Conservation (phyloP, 2,113 vertebrate genomes). For the Passer montanus region DNA sequence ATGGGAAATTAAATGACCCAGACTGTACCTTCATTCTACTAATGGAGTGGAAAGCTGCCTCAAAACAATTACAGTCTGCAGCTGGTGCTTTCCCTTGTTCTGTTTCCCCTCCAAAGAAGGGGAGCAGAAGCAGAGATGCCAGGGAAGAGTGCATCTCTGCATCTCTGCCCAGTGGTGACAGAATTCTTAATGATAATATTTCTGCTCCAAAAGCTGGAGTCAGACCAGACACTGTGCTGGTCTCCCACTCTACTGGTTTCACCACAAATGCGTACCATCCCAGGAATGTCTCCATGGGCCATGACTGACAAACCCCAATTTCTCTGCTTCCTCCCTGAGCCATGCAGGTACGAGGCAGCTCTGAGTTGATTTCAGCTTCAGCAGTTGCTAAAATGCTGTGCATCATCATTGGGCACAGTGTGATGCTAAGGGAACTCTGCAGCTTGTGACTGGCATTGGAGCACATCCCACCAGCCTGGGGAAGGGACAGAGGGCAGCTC, state of each 20-base stretch:
- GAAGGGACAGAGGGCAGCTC: neutral
- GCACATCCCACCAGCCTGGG: neutral
- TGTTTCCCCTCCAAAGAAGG: neutral
- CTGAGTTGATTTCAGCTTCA: neutral
- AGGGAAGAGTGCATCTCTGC: neutral
- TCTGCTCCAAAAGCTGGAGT: neutral
- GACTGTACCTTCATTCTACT: neutral
- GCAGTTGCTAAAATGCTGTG: neutral
- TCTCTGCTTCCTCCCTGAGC: neutral
- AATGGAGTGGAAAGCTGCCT: neutral
- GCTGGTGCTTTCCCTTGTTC: neutral
- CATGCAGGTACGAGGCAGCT: neutral
- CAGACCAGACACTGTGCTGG: neutral
- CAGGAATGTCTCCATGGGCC: neutral
- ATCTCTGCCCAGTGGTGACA: neutral
- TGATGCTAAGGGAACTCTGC: neutral
- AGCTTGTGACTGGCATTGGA: rapidly evolving
- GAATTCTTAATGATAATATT: neutral
- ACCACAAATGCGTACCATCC: neutral
- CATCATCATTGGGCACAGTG: neutral
- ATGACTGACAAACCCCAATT: neutral
- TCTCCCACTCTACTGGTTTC: neutral
- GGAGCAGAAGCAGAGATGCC: neutral
- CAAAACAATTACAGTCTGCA: neutral
- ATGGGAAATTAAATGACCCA: neutral